Conservation (phyloP, 64 coral and sea anemone species). For the Montipora cactus region DNA sequence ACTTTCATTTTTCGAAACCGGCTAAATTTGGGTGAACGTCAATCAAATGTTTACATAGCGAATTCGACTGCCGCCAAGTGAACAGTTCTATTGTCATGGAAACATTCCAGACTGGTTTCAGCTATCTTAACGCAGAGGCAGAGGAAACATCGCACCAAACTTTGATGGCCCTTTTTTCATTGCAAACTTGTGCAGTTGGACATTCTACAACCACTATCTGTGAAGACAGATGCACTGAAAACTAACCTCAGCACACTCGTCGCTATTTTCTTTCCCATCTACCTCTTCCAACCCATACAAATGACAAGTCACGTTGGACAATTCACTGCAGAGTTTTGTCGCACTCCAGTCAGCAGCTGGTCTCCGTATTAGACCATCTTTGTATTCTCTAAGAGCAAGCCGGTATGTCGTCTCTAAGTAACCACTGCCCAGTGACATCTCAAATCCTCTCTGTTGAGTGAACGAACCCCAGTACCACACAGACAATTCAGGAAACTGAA, state of each 20-base stretch:
- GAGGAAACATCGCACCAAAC: too few species aligned
- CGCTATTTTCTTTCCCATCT: slow-evolving; percentile 72
- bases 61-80: too few species aligned
- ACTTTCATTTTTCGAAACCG: too few species aligned
- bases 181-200: background rate
- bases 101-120: too few species aligned
- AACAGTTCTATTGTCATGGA: too few species aligned
- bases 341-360: slow-evolving; percentile 91
- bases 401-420: slow-evolving; percentile 77
- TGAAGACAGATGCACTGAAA: background rate
- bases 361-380: slow-evolving; percentile 73
- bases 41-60: too few species aligned
- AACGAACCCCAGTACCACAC: slow-evolving; percentile 97
- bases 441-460: slow-evolving; percentile 84
- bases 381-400: slow-evolving; percentile 68
- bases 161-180: background rate
- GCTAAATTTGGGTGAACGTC: too few species aligned
- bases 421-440: slow-evolving; percentile 76
- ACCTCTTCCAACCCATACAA: slow-evolving; percentile 90
- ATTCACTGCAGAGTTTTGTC: slow-evolving; percentile 82
- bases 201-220: background rate
- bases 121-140: too few species aligned
- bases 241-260: slow-evolving; percentile 75
- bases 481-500: slow-evolving; percentile 87
- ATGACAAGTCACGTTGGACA: slow-evolving; percentile 91